These are phyloP conservation scores for Trogon melanurus DNA, from an alignment of 2,113 vertebrate species.

Conservation along the genomic window DNA sequence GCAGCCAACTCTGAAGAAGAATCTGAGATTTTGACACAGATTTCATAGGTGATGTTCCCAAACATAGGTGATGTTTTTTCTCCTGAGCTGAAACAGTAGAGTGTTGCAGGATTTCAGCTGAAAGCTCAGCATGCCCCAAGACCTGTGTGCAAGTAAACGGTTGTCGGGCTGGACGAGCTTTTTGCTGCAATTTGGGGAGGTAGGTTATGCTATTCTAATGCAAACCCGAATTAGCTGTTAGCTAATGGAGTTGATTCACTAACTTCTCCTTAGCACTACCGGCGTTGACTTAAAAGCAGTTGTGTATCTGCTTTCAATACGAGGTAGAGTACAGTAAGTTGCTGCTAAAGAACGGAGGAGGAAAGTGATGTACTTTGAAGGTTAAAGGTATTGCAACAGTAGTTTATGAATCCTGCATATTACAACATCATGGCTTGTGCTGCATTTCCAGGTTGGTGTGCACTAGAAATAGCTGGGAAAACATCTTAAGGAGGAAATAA, in stretches of 20 bases:
- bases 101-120: constrained; percentile 16
- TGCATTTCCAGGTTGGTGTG: background rate
- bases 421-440: background rate
- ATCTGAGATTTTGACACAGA: background rate
- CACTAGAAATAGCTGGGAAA: constrained; percentile 16
- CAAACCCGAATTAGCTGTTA: constrained; percentile 3
- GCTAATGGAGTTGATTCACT: constrained; percentile 10
- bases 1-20: constrained; percentile 9
- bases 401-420: background rate
- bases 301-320: background rate
- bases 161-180: constrained; percentile 23
- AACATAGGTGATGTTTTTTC: background rate
- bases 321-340: background rate
- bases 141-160: background rate
- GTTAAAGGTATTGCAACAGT: constrained; percentile 29
- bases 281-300: constrained; percentile 27
- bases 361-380: constrained; percentile 19
- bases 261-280: background rate
- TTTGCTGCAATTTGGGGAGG: constrained; percentile 2
- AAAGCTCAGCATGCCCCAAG: background rate
- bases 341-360: constrained; percentile 53
- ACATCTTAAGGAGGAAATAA: background rate
- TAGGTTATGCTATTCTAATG: background rate
- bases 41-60: background rate
- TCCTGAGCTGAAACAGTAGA: background rate